phyloP scores from a whole-genome alignment of 2,797 vertebrate genomes.

The Malacoctenus gilli region DNA sequence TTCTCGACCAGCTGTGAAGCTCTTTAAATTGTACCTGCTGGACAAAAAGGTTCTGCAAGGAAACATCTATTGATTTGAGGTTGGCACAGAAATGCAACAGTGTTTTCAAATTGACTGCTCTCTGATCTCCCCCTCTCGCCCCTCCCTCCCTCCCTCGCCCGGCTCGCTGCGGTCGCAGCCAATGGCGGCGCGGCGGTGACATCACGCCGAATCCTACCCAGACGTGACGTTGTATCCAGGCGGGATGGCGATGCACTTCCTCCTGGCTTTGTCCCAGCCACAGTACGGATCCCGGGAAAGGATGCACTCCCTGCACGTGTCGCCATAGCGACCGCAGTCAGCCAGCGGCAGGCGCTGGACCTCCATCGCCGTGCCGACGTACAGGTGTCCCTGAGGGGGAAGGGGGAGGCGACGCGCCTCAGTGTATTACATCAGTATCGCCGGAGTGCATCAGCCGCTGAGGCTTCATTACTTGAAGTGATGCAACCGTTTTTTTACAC shows the following conservation, averaged over 20 bases:
- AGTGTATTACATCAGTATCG: not conserved
- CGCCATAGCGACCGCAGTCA: slow-evolving; percentile 82
- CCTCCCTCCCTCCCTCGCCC: too few species aligned
- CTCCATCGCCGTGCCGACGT: slow-evolving; percentile 82
- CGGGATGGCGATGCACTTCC: slow-evolving; percentile 79
- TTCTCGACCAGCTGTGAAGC: too few species aligned
- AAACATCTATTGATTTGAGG: too few species aligned
- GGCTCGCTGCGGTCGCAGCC: too few species aligned
- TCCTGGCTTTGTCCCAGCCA: slow-evolving; percentile 78
- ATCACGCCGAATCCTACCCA: slow-evolving; percentile 61
- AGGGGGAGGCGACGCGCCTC: slow-evolving; percentile 4
- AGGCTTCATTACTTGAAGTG: too few species aligned
- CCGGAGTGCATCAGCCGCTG: not conserved
- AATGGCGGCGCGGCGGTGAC: slow-evolving; percentile 20
- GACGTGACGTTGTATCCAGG: slow-evolving; percentile 71
- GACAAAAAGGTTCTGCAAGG: too few species aligned
- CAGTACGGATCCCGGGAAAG: slow-evolving; percentile 82
- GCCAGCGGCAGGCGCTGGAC: slow-evolving; percentile 82
- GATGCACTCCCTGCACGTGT: slow-evolving; percentile 83
- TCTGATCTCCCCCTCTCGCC: too few species aligned
- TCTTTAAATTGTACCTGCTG: too few species aligned
- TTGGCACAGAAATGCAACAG: too few species aligned
- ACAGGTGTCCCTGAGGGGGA: slow-evolving; percentile 78
- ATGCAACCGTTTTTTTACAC: too few species aligned
- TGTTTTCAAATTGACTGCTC: too few species aligned